Evolutionary conservation across 2,888 invertebrate genomes (phyloP), one percentile per base, ranked within the genome.

Genomic region (Neoitamus cyanurus): DNA sequence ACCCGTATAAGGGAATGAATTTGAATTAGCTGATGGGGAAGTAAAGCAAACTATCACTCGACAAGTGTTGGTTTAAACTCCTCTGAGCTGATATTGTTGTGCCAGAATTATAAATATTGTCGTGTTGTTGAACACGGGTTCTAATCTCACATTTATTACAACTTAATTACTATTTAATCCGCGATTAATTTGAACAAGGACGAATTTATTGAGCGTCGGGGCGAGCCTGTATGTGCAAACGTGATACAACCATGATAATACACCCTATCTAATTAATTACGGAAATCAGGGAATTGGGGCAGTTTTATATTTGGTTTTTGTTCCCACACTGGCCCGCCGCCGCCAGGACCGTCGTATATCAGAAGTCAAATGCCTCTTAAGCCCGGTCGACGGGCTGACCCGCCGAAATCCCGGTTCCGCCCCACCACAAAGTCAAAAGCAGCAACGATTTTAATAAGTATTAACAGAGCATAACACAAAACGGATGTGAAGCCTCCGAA

Each of bases 401-500:
- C 58, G 1, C 7, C 9, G 37, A 37, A 37, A 37, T 37, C 37
- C 37, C 9, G 9, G 37, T 11, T 9, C 25, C 58, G 15, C 20
- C 6, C 5, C 25, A 9, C 25, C 58, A 58, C 9, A 20, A 58
- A 58, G 58, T 58, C 58, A 58, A 58, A 58, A 58, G 58, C 58
- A 20, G 58, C 20, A 58, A 9, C 58, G 31, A 78, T 78, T 78
- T 78, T 46, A 78, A 31, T 48, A 78, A 48, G 78, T 78, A 78
- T 78, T 78, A 78, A 58, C 78, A 78, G 48, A 31, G 48, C 48
- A 48, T 78, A 31, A 30, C 30, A 78, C 28, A 78, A 78, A 78
- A 78, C 78, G 58, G 28, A 78, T n/a, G 48, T 46, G 30, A 58
- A 48, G 30, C 48, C 58, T 46, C 34, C 20, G 48, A 78, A 78